Evolutionary conservation across 2,888 invertebrate species (phyloP), one percentile per base, ranked within the genome.

Genomic region (Chesias legatella): DNA sequence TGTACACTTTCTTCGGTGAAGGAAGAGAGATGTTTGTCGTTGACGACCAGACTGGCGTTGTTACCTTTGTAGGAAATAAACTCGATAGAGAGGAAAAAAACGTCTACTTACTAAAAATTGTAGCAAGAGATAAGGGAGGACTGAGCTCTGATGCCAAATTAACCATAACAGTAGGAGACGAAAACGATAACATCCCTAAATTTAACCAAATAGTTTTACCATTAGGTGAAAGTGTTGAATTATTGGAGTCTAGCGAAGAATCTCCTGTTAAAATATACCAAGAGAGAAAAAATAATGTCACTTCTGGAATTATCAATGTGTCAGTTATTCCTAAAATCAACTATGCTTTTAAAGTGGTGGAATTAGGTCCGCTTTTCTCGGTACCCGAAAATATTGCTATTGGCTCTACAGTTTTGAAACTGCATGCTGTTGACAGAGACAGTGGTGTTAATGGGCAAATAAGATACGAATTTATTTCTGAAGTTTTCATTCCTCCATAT

Each of bases 141-240:
- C 73, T 96, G 7, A 92, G 91, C 31, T 93, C 94, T 1, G 92
- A 94, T 70, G 93, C 94, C 0, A 91, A 92, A 59, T 69, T 97
- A 6, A 91, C 90, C 0, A 91, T 97, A 28, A 88, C 82, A 0
- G 79, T 96, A 11, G 89, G 92, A 3, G 97, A 97, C 67, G 92
- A 93, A 63, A 97, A 97, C 63, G 96, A 96, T 66, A 95, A 95
- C 69, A 67, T 90, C 7, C 95, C 95, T 0, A 84, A 85, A 33
- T 94, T 94, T 57, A 90, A 90, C 38, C 91, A 94, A 63, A 91
- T 95, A 56, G 88, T 91, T 0, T 90, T 95, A 23, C 91, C 93
- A 3, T 88, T 92, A 33, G 92, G 92, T 38, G 91, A 93, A 53
- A 91, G 90, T 6, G 82, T 94, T 10, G 91, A 92, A 43, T 88